A percentile compares a stretch with the other conserved stretches of the same genome.
Evolutionary conservation across 2,113 vertebrate species (phyloP).

Genomic region (mouse (Mus musculus)): DNA sequence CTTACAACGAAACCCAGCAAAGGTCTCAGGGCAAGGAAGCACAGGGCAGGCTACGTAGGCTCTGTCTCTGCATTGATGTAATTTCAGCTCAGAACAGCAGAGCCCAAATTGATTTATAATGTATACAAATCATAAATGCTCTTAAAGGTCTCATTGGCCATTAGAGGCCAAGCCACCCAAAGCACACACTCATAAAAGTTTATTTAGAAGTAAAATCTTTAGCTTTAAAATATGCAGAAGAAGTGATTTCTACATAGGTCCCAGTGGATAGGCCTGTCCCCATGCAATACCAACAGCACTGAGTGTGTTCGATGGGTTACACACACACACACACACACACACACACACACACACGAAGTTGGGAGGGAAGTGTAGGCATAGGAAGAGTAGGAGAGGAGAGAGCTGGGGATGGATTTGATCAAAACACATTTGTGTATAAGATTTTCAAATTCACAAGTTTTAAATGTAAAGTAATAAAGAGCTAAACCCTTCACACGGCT

Average conservation of each 20-base stretch:
- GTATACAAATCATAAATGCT: neutral
- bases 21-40: neutral
- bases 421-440: neutral
- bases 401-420: neutral
- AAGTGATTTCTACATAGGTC: neutral
- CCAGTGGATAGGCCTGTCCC: neutral
- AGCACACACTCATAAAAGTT: neutral
- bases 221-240: conserved; percentile 20
- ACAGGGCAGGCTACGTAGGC: too few relatives aligned
- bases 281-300: neutral
- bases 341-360: neutral
- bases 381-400: neutral
- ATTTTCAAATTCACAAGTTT: neutral
- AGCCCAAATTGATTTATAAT: neutral
- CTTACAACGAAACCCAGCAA: neutral
- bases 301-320: neutral
- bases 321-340: neutral
- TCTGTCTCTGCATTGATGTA: neutral
- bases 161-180: neutral
- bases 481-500: neutral
- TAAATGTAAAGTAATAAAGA: neutral
- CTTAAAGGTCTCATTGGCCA: conserved; percentile 8
- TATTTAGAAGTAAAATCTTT: neutral
- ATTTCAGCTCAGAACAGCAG: neutral
- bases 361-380: neutral